Evolutionary conservation across 2,888 invertebrate species (phyloP).

Genomic region (Druceiella hillmani): DNA sequence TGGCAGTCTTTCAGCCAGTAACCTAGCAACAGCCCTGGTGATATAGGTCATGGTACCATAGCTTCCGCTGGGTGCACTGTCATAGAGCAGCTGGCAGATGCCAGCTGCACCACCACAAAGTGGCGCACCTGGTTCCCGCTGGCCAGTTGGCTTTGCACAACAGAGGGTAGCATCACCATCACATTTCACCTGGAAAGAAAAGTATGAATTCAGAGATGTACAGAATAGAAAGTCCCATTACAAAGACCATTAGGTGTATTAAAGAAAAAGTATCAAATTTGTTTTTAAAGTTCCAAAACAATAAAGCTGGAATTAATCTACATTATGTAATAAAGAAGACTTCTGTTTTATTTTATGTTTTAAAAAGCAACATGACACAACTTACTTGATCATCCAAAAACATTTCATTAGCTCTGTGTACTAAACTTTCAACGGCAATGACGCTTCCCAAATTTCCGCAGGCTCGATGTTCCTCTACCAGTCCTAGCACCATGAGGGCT

Average conservation of each 20-base stretch:
- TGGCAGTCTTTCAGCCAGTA: conserved; percentile 66
- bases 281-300: neutral
- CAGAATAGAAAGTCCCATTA: too few relatives aligned
- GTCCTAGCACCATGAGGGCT: conserved; percentile 91
- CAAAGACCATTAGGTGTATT: too few relatives aligned
- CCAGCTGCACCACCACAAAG: conserved; percentile 91
- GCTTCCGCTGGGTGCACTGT: conserved; percentile 96
- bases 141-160: conserved; percentile 73
- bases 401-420: conserved; percentile 89
- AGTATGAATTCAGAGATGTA: too few relatives aligned
- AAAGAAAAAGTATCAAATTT: too few relatives aligned
- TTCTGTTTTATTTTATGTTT: too few relatives aligned
- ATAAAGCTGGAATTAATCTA: too few relatives aligned
- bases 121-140: conserved; percentile 59
- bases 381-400: conserved; percentile 93
- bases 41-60: conserved; percentile 98
- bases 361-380: too few relatives aligned
- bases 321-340: too few relatives aligned
- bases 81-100: conserved; percentile 96
- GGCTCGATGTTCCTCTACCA: conserved; percentile 84
- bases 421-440: conserved; percentile 86
- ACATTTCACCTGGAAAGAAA: conserved; percentile 67
- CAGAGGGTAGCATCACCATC: conserved; percentile 92
- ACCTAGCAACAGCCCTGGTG: conserved; percentile 72
- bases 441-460: conserved; percentile 70